Evolutionary conservation across 1,140 invertebrate species (phyloP).

Genomic region (Solenopsis fugax): DNA sequence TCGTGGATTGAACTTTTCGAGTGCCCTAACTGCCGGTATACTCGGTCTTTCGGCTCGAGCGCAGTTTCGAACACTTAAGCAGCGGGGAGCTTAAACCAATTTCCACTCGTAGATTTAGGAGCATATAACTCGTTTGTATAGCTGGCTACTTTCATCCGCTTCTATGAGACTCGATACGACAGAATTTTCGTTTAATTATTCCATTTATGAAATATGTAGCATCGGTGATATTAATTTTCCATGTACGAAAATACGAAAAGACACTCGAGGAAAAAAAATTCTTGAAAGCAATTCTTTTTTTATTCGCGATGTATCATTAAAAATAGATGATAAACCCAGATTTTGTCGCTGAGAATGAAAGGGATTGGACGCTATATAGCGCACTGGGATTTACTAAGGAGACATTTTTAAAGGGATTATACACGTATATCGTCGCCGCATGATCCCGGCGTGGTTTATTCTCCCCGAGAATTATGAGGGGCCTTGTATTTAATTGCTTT

Average conservation of each 20-base stretch:
- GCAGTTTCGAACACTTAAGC: conserved; percentile 8
- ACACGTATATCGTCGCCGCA: neutral
- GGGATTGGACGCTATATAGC: neutral
- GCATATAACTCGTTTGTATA: neutral
- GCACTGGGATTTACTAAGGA: neutral
- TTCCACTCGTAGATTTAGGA: neutral
- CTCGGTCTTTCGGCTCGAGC: neutral
- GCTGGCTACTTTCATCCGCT: neutral
- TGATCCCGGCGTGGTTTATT: neutral
- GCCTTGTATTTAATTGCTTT: conserved; percentile 29
- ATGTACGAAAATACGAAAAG: no score
- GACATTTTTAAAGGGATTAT: conserved; percentile 26
- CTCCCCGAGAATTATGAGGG: neutral
- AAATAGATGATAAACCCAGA: neutral
- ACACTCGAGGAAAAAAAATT: neutral
- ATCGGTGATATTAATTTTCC: neutral
- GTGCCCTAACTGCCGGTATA: neutral
- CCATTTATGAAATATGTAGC: neutral
- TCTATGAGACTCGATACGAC: neutral
- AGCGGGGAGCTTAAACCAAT: conserved; percentile 21
- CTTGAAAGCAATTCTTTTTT: neutral
- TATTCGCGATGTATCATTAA: neutral
- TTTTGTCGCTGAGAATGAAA: neutral
- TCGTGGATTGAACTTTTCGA: conserved; percentile 46
- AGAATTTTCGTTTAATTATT: neutral